Base-by-base conservation (phyloP, 2,113 vertebrate species). In the Catagonus wagneri region DNA sequence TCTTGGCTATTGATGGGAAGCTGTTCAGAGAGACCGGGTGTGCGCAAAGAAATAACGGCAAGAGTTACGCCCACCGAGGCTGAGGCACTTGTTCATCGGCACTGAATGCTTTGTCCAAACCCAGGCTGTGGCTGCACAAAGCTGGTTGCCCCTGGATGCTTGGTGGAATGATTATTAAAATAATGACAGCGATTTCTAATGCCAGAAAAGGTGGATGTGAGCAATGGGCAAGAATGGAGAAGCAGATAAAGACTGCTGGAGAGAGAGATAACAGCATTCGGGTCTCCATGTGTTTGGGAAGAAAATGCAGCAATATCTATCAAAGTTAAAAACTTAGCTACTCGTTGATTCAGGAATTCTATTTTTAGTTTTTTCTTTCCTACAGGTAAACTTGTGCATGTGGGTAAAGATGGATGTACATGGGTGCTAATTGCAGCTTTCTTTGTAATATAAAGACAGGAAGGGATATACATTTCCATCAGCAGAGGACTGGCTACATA, bases 381-480 rank as follows among this genome's bases (percentile, higher is more conserved):
- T 81, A 56, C 29, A 69, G 85, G 66, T 72, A 68, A 14, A 76
- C 50, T 93, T 81, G 50, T 44, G 60, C 76, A 78, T 16, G 23
- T 93, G 74, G 61, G 61, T 56, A 95, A 90, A 94, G 85, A 93
- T 74, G n/a, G 44, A 89, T 39, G 69, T 32, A 29, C 12, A 29
- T 36, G 29, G 61, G 34, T 85, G 74, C 32, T 86, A 86, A 94
- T 15, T 83, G 36, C 23, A 52, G 25, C 61, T 17, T 76, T 79
- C n/a, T 92, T 81, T 60, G 44, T 36, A 83, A 69, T 93, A 90
- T n/a, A 58, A 78, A 71, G 61, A 88, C 15, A 92, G 85, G 56
- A 85, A 95, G 66, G 50, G 83, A 93, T 34, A 91, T 56, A 85
- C 25, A 36, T 93, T 94, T 92, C 79, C 20, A 80, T 89, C n/a